Base-by-base conservation (phyloP, 2,797 vertebrate species). In the Pampus argenteus region DNA sequence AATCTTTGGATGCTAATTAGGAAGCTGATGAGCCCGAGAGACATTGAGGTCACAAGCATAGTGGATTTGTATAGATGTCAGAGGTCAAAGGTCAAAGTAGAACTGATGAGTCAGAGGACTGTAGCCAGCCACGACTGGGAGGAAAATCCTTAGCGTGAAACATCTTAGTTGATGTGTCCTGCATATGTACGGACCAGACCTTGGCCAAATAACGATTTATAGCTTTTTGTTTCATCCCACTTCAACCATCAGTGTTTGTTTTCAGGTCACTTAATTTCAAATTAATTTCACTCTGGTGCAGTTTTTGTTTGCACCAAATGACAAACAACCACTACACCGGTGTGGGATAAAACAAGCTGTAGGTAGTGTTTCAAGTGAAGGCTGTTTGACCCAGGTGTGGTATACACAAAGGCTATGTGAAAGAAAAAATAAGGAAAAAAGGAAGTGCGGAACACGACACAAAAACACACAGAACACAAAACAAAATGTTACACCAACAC, bases 361-460 rank as follows among this genome's bases (percentile, higher is more conserved):
- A 31, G 57, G 31, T 44, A 29, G 38, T 36, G 62, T 71, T 78
- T 59, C 23, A 26, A 10, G 61, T 44, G 59, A 38, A 78, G 38
- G 69, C 74, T 71, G 66, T 88, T 86, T 88, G 86, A 90, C 86
- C 86, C 78, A 87, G 86, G 85, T 85, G 78, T 85, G 88, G 88
- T 86, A 49, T 56, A 75, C 66, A 81, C 52, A 79, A 63, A 79
- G 42, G 45, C 76, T 49, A 78, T 40, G 40, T 20, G 11, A 57
- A 76, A 66, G 47, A 52, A 74, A 74, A 74, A 69, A 75, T n/a
- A 74, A 40, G 22, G 18, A 26, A 50, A n/a, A 48, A 65, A 15
- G 40, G 68, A 62, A 67, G 67, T 75, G 74, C 74, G 40, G 74
- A 67, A 88, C 79, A 88, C 70, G 66, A 78, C 58, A 84, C 34